Conservation (phyloP, 2,797 vertebrate genomes). For the Iguana delicatissima region DNA sequence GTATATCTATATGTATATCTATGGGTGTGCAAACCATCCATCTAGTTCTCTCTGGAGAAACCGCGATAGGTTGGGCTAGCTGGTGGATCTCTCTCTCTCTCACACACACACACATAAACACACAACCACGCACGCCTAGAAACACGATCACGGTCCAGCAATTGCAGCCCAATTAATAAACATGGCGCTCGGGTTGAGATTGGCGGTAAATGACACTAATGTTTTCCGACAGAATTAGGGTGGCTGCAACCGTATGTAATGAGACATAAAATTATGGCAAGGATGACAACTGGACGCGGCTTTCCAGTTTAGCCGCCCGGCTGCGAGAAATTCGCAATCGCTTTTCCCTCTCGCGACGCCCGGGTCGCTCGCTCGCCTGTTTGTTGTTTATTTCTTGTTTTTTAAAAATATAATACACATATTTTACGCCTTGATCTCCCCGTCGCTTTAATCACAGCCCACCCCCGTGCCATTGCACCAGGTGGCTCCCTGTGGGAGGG, state of each 20-base stretch:
- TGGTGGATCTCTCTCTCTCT: background rate
- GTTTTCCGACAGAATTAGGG: constrained; percentile 87
- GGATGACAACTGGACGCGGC: constrained; percentile 75
- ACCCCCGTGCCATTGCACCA: too few species aligned
- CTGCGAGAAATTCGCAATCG: constrained; percentile 34
- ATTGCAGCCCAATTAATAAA: constrained; percentile 80
- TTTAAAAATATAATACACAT: background rate
- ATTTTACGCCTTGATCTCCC: background rate
- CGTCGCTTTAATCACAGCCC: too few species aligned
- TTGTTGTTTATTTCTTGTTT: too few species aligned
- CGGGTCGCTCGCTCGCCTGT: too few species aligned
- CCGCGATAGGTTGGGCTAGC: background rate
- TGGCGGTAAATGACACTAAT: constrained; percentile 83
- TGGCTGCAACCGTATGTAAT: constrained; percentile 84
- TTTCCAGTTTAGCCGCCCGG: constrained; percentile 64
- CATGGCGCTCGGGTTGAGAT: constrained; percentile 74
- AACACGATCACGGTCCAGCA: background rate
- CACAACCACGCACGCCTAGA: background rate
- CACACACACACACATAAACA: constrained; percentile 3
- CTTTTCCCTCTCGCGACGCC: background rate
- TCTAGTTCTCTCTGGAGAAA: background rate
- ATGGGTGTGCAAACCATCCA: background rate
- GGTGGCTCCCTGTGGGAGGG: background rate
- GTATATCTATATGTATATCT: too few species aligned
- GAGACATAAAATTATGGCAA: constrained; percentile 86